Conservation (phyloP, 2,888 invertebrate species). For the Drosophila borborema region DNA sequence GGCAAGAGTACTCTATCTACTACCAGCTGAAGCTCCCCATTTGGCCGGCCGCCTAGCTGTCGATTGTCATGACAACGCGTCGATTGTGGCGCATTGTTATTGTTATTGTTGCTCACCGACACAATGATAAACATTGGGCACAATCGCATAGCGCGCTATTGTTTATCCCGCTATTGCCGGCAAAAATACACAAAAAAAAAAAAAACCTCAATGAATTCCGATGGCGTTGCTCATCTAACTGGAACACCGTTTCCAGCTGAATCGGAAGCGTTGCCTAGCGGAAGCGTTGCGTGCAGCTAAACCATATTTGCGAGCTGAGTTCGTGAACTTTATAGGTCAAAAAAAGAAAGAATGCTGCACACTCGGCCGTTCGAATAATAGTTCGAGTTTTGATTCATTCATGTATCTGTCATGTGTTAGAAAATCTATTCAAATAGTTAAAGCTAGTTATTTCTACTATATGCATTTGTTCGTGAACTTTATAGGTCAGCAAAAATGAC, state of each 20-base stretch:
- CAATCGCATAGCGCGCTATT: slow-evolving; percentile 45
- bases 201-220: slow-evolving; percentile 50
- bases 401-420: background rate
- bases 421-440: background rate
- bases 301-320: slow-evolving; percentile 22
- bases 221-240: slow-evolving; percentile 71
- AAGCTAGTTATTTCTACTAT: background rate
- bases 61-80: slow-evolving; percentile 66
- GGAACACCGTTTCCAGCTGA: slow-evolving; percentile 58
- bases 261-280: slow-evolving; percentile 56
- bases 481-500: background rate
- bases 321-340: slow-evolving; percentile 4
- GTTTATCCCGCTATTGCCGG: slow-evolving; percentile 42
- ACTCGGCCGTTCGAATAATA: background rate
- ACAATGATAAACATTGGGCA: slow-evolving; percentile 60
- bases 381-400: background rate
- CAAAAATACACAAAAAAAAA: slow-evolving; percentile 11
- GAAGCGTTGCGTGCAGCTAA: slow-evolving; percentile 41
- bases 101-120: slow-evolving; percentile 40
- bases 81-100: slow-evolving; percentile 45
- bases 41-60: background rate
- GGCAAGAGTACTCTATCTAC: background rate
- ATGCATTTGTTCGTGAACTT: background rate
- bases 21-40: slow-evolving; percentile 25
- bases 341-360: background rate